Evolutionary conservation across 2,888 invertebrate species (phyloP).

Genomic region (Drosophila borealis): DNA sequence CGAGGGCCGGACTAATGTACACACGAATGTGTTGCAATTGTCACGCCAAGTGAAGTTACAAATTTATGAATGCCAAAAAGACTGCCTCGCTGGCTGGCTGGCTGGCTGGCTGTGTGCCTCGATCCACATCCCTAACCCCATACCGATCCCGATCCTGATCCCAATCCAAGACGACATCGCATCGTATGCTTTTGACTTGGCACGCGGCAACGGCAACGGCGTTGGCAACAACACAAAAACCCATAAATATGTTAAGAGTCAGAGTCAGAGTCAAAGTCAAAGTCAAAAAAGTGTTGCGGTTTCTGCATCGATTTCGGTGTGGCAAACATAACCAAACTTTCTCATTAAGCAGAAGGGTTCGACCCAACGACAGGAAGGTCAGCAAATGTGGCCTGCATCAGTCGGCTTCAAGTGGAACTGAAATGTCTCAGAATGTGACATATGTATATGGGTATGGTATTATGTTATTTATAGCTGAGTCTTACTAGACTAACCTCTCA

Average conservation of each 20-base stretch:
- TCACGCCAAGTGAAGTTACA: conserved; percentile 84
- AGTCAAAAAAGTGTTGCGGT: conserved; percentile 63
- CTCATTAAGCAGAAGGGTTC: conserved; percentile 74
- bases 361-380: conserved; percentile 58
- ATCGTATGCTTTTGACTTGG: conserved; percentile 60
- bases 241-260: conserved; percentile 82
- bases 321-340: conserved; percentile 56
- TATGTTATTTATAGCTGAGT: too few relatives aligned
- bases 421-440: conserved; percentile 15
- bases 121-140: not conserved
- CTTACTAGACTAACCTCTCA: too few relatives aligned
- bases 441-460: too few relatives aligned
- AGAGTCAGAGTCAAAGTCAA: conserved; percentile 73
- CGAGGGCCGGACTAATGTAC: conserved; percentile 78
- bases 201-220: conserved; percentile 63
- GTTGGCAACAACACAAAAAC: conserved; percentile 52
- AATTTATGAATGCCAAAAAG: conserved; percentile 84
- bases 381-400: conserved; percentile 33
- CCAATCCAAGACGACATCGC: conserved; percentile 40
- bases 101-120: not conserved
- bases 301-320: conserved; percentile 46
- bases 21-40: conserved; percentile 83
- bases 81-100: conserved; percentile 38
- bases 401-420: conserved; percentile 24
- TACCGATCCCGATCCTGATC: not conserved